Evolutionary conservation across 2,113 vertebrate genomes (phyloP), one percentile per base, ranked within the genome.

Genomic region (Planiliza haematocheilus): DNA sequence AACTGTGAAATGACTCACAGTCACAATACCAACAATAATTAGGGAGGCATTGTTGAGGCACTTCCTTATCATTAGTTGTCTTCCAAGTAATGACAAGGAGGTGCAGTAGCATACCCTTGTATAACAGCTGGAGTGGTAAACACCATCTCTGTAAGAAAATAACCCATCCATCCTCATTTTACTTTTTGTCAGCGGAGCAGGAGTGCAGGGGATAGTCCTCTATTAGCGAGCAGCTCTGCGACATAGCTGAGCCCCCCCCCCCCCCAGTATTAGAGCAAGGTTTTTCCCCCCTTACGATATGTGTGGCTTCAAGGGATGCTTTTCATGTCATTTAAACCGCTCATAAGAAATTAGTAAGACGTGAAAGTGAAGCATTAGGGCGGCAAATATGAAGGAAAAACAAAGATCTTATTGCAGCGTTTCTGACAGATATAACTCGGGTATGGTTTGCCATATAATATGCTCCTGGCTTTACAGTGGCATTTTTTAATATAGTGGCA

Each of bases 1-100:
- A 82, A 74, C 83, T 88, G 82, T 77, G 75, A 86, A 88, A 88
- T 89, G 79, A 85, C 76, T 87, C 83, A 88, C 68, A 77, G 64
- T 79, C 65, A 84, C 76, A 88, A 82, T 77, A 80, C 59, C 79
- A 77, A 65, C 82, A 84, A 81, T 79, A 86, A 90, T 92, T 85
- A 91, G 66, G 60, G 38, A 77, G 77, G 39, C 38, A 73, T 65
- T 89, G 87, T 87, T 84, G 70, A 82, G 70, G 77, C 66, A 60
- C 68, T 66, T 72, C 55, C 61, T 72, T 59, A 36, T 55, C 48
- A 72, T 79, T 72, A 79, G 69, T 57, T 37, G 41, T 74, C 52
- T 36, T 70, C 63, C 43, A 76, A 50, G 70, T 86, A 85, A 89
- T 89, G 80, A 71, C 52, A 53, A 80, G 84, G 81, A 79, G 72